Evolutionary conservation across 2,113 vertebrate species (phyloP).

Genomic region (Hemiscyllium ocellatum): DNA sequence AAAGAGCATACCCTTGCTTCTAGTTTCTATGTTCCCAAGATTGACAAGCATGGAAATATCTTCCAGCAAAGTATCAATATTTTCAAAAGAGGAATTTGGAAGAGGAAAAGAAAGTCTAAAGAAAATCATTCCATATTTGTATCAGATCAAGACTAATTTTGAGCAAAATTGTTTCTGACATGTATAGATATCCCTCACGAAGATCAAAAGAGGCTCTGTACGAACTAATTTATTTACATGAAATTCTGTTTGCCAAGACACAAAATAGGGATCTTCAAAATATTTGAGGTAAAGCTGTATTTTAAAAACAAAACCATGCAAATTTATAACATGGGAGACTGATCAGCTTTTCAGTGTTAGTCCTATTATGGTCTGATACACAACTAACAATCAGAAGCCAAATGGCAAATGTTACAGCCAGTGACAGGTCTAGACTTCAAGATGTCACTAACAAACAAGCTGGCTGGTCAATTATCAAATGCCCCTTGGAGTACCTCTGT

Average conservation of each 20-base stretch:
- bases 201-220: background rate
- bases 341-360: background rate
- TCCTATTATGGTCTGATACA: background rate
- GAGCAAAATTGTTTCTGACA: background rate
- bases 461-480: background rate
- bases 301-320: background rate
- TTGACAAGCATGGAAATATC: background rate
- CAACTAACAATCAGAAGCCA: background rate
- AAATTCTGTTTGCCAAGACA: background rate
- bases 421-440: background rate
- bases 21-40: no score
- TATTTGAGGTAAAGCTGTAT: background rate
- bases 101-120: background rate
- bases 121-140: background rate
- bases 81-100: background rate
- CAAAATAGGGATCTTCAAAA: background rate
- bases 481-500: background rate
- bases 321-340: background rate
- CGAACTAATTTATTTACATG: background rate
- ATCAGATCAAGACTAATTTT: background rate
- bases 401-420: background rate
- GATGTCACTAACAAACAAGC: background rate
- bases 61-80: background rate
- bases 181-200: background rate
- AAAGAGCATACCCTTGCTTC: no score